These are phyloP conservation scores for Sylvilagus bachmani DNA, from an alignment of 2,113 vertebrate species.

Conservation along the genomic window DNA sequence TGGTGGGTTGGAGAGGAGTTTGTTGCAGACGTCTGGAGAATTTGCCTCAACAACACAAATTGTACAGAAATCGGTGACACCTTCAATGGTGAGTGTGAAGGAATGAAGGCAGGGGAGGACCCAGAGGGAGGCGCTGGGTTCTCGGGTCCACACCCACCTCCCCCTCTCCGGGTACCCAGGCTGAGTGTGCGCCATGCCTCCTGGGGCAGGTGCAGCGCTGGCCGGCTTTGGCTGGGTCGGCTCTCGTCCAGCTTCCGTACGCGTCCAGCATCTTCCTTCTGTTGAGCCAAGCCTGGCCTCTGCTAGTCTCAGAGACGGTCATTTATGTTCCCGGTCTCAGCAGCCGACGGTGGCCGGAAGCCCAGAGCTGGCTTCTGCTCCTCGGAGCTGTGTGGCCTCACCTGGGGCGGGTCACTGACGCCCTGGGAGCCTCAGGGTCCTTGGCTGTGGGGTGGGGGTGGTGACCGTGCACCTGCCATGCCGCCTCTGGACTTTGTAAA, in stretches of 20 bases:
- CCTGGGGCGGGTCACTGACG: not conserved
- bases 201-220: not conserved
- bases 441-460: not conserved
- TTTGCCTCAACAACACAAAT: slow-evolving; percentile 79
- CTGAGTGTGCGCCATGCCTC: not conserved
- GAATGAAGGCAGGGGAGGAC: too few relatives aligned
- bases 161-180: rapidly evolving
- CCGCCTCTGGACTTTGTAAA: not conserved
- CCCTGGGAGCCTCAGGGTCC: rapidly evolving
- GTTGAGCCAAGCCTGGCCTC: not conserved
- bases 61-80: slow-evolving; percentile 80
- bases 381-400: not conserved
- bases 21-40: slow-evolving; percentile 88
- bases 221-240: not conserved
- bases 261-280: not conserved
- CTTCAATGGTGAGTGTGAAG: slow-evolving; percentile 80
- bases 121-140: not conserved
- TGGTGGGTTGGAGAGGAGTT: slow-evolving; percentile 90
- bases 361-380: not conserved
- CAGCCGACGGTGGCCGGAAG: not conserved
- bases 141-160: rapidly evolving
- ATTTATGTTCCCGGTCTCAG: too few relatives aligned
- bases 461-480: rapidly evolving
- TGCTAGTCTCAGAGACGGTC: not conserved
- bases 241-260: not conserved